Percentiles rank a stretch among this genome's conserved stretches.
phyloP scores from a whole-genome alignment of 2,797 vertebrate genomes.

The Amphiprion clarkii region DNA sequence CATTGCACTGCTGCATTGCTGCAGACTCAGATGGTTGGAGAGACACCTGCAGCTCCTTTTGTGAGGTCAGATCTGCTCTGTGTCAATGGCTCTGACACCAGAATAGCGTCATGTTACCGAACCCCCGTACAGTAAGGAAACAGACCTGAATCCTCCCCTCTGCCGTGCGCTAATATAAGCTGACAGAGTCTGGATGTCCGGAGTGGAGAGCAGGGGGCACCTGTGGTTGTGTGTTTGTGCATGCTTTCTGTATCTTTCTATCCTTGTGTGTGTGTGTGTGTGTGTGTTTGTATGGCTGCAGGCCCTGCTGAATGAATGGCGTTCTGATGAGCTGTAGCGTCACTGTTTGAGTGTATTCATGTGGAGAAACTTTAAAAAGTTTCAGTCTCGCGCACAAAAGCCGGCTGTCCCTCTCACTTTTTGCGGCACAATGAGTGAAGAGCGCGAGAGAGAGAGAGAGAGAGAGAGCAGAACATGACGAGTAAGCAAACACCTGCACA shows the following conservation, averaged over 20 bases:
- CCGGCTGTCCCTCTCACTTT: conserved; percentile 76
- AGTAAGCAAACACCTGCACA: conserved; percentile 61
- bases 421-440: conserved; percentile 74
- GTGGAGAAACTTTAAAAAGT: conserved; percentile 80
- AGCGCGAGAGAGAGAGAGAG: conserved; percentile 35
- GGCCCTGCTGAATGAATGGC: conserved; percentile 68
- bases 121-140: conserved; percentile 30
- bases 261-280: conserved; percentile 3
- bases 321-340: conserved; percentile 76
- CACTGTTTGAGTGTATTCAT: conserved; percentile 81
- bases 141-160: conserved; percentile 47
- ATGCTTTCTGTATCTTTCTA: not conserved
- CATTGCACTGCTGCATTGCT: conserved; percentile 6
- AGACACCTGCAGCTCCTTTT: conserved; percentile 59
- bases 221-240: conserved; percentile 40
- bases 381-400: conserved; percentile 66
- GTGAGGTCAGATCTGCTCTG: conserved; percentile 58
- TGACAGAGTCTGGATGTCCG: conserved; percentile 66
- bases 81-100: conserved; percentile 68
- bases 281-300: conserved; percentile 11
- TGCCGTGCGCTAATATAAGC: conserved; percentile 54
- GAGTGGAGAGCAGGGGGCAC: conserved; percentile 37
- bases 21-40: conserved; percentile 25
- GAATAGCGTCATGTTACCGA: conserved; percentile 45
- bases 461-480: conserved; percentile 43